phyloP scores from a whole-genome alignment of 92 coral and sea anemone genomes.

The Isaurus tuberculatus region DNA sequence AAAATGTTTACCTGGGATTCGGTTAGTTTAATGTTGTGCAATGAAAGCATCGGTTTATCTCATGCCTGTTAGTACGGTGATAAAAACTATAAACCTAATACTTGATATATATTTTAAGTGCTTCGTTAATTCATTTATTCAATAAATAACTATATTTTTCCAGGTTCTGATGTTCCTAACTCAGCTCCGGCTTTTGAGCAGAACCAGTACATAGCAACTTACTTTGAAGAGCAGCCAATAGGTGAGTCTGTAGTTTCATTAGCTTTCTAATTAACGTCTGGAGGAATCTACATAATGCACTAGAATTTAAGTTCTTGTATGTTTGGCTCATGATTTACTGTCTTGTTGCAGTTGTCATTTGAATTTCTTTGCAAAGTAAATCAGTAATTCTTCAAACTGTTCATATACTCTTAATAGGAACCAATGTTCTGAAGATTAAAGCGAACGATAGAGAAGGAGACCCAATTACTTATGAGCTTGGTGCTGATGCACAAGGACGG shows the following conservation, averaged over 20 bases:
- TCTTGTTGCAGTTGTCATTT: neutral
- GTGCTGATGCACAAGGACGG: conserved; percentile 70
- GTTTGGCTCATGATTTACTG: too few species aligned
- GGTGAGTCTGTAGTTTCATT: too few species aligned
- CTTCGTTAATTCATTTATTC: neutral
- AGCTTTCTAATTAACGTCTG: too few species aligned
- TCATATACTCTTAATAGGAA: conserved; percentile 56
- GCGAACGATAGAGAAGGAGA: conserved; percentile 76
- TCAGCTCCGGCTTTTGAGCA: conserved; percentile 1
- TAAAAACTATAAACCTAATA: too few species aligned
- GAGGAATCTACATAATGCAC: neutral
- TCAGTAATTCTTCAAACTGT: too few species aligned
- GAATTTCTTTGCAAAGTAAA: too few species aligned
- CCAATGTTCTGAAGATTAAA: conserved; percentile 70
- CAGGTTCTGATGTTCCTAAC: conserved; percentile 1
- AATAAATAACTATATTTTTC: neutral
- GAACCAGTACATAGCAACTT: conserved; percentile 65
- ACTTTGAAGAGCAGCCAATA: conserved; percentile 73
- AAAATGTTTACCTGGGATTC: too few species aligned
- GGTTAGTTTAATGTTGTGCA: too few species aligned
- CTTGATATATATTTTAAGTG: neutral
- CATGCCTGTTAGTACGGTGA: too few species aligned
- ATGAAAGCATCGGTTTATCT: too few species aligned
- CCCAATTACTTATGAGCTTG: conserved; percentile 75
- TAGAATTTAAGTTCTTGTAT: too few species aligned